Evolutionary conservation across 2,888 invertebrate species (phyloP).

Genomic region (Resseliella maxima): DNA sequence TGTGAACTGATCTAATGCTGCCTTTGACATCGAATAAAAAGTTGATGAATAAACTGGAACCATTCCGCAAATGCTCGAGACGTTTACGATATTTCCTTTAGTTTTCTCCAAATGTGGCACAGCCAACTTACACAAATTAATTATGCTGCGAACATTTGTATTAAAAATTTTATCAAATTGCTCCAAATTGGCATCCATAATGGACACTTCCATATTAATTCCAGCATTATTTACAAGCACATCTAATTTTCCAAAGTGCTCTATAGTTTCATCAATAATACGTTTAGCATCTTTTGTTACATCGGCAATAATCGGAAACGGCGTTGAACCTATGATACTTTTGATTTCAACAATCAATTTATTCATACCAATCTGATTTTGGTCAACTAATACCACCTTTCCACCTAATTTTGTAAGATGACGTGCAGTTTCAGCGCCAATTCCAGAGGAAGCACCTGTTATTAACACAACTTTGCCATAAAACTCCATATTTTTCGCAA

Average conservation of each 20-base stretch:
- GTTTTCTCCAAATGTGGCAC: slow-evolving; percentile 82
- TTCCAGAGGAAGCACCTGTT: no score
- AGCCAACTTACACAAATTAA: slow-evolving; percentile 83
- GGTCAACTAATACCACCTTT: no score
- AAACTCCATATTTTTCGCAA: no score
- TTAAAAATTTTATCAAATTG: slow-evolving; percentile 90
- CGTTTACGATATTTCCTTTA: slow-evolving; percentile 90
- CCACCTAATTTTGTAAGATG: no score
- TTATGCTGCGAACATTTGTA: slow-evolving; percentile 83
- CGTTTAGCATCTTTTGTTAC: slow-evolving; percentile 72
- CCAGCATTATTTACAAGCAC: slow-evolving; percentile 90
- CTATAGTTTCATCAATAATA: slow-evolving; percentile 79
- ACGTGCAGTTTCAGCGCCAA: no score
- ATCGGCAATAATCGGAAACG: no score
- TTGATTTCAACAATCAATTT: no score
- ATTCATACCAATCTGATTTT: no score
- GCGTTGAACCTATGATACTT: no score
- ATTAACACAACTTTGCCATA: no score
- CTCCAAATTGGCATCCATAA: slow-evolving; percentile 83
- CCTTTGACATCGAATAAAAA: slow-evolving; percentile 92
- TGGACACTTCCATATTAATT: slow-evolving; percentile 77
- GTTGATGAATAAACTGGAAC: slow-evolving; percentile 72
- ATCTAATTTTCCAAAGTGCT: slow-evolving; percentile 80
- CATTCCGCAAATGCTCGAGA: slow-evolving; percentile 91
- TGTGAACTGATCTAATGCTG: slow-evolving; percentile 94